These are phyloP conservation scores for Monoplex corrugatus DNA, from an alignment of 2,888 invertebrate genomes.

Conservation along the genomic window DNA sequence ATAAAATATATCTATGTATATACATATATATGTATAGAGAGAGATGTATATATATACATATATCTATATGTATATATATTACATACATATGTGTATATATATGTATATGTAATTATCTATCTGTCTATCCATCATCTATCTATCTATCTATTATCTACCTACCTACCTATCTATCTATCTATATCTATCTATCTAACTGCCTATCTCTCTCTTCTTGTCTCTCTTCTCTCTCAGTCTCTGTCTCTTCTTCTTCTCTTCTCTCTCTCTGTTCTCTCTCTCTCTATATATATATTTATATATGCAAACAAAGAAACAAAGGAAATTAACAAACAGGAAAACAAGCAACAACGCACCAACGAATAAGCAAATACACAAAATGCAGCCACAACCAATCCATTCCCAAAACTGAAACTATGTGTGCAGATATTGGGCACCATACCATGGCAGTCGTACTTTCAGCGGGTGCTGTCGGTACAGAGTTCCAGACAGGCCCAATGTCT, in stretches of 20 bases:
- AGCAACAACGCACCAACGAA: no score
- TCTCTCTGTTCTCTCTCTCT: not conserved
- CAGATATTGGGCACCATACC: conserved; percentile 78
- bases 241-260: not conserved
- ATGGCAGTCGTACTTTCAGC: conserved; percentile 79
- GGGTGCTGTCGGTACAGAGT: conserved; percentile 74
- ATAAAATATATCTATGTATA: no score
- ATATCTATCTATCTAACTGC: not conserved
- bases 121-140: not conserved
- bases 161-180: not conserved
- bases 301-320: no score
- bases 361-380: no score
- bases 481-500: conserved; percentile 69
- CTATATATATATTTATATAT: not conserved
- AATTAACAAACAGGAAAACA: no score
- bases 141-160: not conserved
- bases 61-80: no score
- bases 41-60: no score
- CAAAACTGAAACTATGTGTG: not conserved
- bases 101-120: not conserved
- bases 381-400: no score
- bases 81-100: no score
- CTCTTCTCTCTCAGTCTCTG: conserved; percentile 10
- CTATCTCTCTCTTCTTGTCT: not conserved
- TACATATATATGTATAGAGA: no score